phyloP scores from a whole-genome alignment of 1,140 invertebrate genomes.

The Scaptomyza montana region DNA sequence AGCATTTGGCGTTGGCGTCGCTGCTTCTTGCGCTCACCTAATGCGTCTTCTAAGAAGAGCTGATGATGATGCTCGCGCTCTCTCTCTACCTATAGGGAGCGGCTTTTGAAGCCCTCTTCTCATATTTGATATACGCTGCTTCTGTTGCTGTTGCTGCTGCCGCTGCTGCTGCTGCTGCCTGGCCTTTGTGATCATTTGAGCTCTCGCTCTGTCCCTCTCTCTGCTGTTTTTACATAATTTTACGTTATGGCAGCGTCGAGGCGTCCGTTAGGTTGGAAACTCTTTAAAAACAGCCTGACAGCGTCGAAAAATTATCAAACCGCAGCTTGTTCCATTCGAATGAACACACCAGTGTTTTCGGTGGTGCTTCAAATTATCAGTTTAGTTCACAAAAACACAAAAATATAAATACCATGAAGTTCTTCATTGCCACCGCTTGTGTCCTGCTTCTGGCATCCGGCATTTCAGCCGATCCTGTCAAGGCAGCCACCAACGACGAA shows the following conservation, averaged over 20 bases:
- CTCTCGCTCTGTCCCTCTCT: slow-evolving; percentile 7
- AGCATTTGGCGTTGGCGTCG: slow-evolving; percentile 57
- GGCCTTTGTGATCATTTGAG: slow-evolving; percentile 16
- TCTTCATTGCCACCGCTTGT: slow-evolving; percentile 76
- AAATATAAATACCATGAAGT: slow-evolving; percentile 59
- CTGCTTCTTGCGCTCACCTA: slow-evolving; percentile 42
- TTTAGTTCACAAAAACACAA: slow-evolving; percentile 56
- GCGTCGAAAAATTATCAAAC: slow-evolving; percentile 84
- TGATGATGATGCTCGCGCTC: slow-evolving; percentile 19
- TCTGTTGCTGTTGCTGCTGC: slow-evolving; percentile 31
- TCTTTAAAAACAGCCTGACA: slow-evolving; percentile 84
- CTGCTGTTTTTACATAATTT: slow-evolving; percentile 80
- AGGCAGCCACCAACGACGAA: slow-evolving; percentile 53
- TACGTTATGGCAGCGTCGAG: slow-evolving; percentile 74
- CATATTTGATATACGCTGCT: slow-evolving; percentile 41
- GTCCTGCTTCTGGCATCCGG: slow-evolving; percentile 79
- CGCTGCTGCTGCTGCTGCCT: slow-evolving; percentile 7
- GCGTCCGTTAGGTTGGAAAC: slow-evolving; percentile 80
- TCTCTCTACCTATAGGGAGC: slow-evolving; percentile 40
- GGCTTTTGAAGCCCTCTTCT: slow-evolving; percentile 44
- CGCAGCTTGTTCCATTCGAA: slow-evolving; percentile 84
- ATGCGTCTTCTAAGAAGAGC: slow-evolving; percentile 64
- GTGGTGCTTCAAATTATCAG: slow-evolving; percentile 74
- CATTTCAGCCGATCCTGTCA: slow-evolving; percentile 80
- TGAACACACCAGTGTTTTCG: slow-evolving; percentile 83